These are phyloP conservation scores for Melozone crissalis DNA, from an alignment of 2,113 vertebrate species.

Conservation along the genomic window DNA sequence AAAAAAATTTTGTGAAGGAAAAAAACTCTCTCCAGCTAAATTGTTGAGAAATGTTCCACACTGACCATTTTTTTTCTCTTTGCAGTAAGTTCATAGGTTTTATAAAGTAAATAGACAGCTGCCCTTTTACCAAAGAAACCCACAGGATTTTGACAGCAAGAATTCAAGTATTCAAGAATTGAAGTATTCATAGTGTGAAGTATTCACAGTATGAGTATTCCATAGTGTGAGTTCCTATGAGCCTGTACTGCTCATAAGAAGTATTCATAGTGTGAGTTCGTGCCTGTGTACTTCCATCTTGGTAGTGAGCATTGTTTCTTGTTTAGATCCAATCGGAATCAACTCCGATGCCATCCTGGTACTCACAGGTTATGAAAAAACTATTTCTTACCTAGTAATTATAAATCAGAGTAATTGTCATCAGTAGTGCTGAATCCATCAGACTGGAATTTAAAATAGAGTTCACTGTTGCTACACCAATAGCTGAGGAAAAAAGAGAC, in stretches of 20 bases:
- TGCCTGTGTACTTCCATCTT: background rate
- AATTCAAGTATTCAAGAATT: background rate
- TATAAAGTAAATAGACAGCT: background rate
- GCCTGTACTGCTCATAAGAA: background rate
- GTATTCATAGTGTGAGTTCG: rapidly evolving
- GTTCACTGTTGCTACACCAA: background rate
- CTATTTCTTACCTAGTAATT: background rate
- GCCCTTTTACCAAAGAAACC: background rate
- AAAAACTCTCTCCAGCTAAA: background rate
- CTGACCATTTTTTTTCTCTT: background rate
- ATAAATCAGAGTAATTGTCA: background rate
- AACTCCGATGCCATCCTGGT: rapidly evolving
- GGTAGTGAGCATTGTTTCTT: background rate
- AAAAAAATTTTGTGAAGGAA: background rate
- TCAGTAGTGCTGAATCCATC: background rate
- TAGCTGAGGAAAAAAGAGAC: background rate
- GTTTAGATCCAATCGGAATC: background rate
- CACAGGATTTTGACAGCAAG: background rate
- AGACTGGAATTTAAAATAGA: background rate
- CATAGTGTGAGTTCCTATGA: background rate
- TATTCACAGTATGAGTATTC: background rate
- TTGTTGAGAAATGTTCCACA: background rate
- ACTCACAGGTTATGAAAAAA: background rate
- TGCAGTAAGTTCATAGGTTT: background rate
- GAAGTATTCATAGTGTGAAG: background rate